Evolutionary conservation across 2,797 vertebrate species (phyloP).

Genomic region (Semaprochilodus insignis): DNA sequence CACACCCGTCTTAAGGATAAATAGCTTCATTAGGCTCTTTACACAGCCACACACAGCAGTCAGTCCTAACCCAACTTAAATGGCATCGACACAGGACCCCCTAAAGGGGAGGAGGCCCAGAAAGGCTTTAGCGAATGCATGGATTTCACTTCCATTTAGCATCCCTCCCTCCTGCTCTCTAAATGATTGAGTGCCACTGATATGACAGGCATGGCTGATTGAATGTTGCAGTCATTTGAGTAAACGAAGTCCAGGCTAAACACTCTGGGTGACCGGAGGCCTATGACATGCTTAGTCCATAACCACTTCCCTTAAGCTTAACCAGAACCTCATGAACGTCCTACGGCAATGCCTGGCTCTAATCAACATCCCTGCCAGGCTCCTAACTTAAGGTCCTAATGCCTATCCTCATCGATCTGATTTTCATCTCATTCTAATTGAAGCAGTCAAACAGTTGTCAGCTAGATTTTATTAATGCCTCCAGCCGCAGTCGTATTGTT

Average conservation of each 20-base stretch:
- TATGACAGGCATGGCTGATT: constrained; percentile 74
- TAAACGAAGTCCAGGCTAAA: constrained; percentile 61
- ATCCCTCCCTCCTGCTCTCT: constrained; percentile 60
- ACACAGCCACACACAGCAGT: constrained; percentile 10
- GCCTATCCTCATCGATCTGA: constrained; percentile 69
- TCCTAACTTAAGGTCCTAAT: constrained; percentile 66
- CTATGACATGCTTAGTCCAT: constrained; percentile 15
- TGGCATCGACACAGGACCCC: constrained; percentile 15
- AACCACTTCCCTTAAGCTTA: constrained; percentile 67
- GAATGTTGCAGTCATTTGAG: constrained; percentile 71
- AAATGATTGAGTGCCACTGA: constrained; percentile 69
- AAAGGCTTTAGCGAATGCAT: constrained; percentile 54
- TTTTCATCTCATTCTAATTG: constrained; percentile 69
- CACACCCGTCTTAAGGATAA: constrained; percentile 54
- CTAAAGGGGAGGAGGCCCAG: constrained; percentile 40
- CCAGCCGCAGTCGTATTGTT: not conserved
- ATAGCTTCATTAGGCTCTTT: constrained; percentile 51
- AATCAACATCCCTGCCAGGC: constrained; percentile 64
- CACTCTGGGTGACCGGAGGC: constrained; percentile 26
- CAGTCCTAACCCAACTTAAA: constrained; percentile 31
- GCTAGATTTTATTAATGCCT: constrained; percentile 46
- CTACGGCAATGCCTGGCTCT: constrained; percentile 57
- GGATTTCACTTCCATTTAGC: constrained; percentile 70
- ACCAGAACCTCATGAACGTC: constrained; percentile 73
- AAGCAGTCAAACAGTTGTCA: constrained; percentile 51